These are phyloP conservation scores for Azorinus chamasolen DNA, from an alignment of 2,888 invertebrate species.

Conservation along the genomic window DNA sequence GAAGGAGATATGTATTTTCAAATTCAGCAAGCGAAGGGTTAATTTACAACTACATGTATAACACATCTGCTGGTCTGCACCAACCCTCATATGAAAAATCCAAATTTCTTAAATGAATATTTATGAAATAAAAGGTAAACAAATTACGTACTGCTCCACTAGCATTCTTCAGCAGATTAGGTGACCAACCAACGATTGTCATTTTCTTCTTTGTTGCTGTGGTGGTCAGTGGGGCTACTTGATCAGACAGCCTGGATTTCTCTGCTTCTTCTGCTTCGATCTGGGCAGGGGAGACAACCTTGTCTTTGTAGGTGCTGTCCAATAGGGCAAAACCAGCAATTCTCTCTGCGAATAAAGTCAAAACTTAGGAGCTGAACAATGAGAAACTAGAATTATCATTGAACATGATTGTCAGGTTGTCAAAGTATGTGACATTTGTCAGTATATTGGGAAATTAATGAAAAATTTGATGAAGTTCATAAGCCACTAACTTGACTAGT, in stretches of 20 bases:
- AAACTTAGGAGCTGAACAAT: no score
- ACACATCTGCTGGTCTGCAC: no score
- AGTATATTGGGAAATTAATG: no score
- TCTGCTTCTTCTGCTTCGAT: conserved; percentile 39
- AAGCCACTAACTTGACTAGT: no score
- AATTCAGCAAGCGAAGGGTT: no score
- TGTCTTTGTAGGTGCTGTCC: conserved; percentile 57
- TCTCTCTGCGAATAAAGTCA: conserved; percentile 30
- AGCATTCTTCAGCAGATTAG: conserved; percentile 74
- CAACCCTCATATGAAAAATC: no score
- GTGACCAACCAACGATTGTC: conserved; percentile 79
- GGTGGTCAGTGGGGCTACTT: conserved; percentile 56
- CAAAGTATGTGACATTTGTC: no score
- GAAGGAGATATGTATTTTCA: no score
- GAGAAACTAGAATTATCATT: neutral
- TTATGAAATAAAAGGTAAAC: no score
- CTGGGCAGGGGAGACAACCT: conserved; percentile 31
- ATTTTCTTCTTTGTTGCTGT: conserved; percentile 68
- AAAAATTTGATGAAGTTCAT: no score
- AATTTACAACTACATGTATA: no score
- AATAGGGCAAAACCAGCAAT: conserved; percentile 69
- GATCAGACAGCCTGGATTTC: conserved; percentile 64
- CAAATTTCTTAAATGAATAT: no score
- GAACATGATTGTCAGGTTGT: neutral
- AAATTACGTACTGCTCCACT: conserved; percentile 72